Evolutionary conservation across 2,888 invertebrate species (phyloP).

Genomic region (Ctena decussata): DNA sequence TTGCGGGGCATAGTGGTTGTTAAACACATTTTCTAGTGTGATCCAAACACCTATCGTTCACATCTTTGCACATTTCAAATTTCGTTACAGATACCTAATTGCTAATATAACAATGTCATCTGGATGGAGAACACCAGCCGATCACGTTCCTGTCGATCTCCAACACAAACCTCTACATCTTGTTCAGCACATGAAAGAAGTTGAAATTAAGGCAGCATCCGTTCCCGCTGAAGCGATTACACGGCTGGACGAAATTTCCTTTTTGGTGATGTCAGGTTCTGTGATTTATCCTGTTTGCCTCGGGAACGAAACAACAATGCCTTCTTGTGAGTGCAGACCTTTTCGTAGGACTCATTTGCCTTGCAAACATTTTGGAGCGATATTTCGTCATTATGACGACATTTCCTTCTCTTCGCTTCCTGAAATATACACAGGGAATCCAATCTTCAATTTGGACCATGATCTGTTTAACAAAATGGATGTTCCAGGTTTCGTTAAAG

Average conservation of each 20-base stretch:
- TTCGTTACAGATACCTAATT: neutral
- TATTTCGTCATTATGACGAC: too few species aligned
- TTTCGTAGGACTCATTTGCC: too few species aligned
- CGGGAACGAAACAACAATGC: neutral
- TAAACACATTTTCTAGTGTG: too few species aligned
- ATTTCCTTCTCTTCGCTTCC: too few species aligned
- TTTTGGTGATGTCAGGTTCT: neutral
- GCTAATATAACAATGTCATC: neutral
- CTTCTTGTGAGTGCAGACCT: too few species aligned
- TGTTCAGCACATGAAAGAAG: neutral
- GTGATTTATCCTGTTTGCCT: neutral
- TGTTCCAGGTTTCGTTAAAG: too few species aligned
- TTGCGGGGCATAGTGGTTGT: too few species aligned
- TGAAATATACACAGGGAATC: too few species aligned
- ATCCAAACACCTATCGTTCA: too few species aligned
- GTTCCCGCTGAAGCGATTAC: neutral
- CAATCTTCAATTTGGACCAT: too few species aligned
- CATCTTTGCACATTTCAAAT: neutral
- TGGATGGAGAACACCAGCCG: conserved; percentile 2
- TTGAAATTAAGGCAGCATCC: neutral
- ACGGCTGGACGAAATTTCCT: neutral
- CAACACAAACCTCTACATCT: neutral
- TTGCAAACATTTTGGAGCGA: too few species aligned
- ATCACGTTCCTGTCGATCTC: neutral
- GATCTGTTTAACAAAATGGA: too few species aligned